Evolutionary conservation across 2,888 invertebrate genomes (phyloP).

Genomic region (Chymomyza fuscimana): DNA sequence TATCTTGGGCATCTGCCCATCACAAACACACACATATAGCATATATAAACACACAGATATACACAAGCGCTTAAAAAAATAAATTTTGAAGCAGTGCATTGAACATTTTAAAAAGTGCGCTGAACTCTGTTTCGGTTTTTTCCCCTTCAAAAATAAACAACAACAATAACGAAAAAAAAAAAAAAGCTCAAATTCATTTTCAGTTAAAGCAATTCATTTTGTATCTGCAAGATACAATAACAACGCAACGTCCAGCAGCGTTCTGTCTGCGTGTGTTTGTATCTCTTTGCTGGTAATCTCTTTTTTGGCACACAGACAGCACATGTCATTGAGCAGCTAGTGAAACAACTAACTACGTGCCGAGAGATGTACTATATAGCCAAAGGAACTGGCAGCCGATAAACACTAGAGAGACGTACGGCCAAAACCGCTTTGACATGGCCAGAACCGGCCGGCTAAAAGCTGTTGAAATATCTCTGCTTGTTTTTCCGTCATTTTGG

Average conservation of each 20-base stretch:
- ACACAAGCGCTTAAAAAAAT: constrained; percentile 14
- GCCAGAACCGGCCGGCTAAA: constrained; percentile 28
- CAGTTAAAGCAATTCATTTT: constrained; percentile 43
- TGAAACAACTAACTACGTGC: constrained; percentile 57
- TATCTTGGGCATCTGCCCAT: constrained; percentile 30
- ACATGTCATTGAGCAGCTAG: constrained; percentile 65
- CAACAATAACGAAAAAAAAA: no score
- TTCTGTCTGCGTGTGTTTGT: constrained; percentile 12
- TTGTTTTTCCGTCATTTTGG: constrained; percentile 70
- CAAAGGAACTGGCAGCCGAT: constrained; percentile 35
- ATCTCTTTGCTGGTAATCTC: constrained; percentile 6
- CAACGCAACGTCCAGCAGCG: constrained; percentile 52
- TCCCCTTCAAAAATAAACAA: neutral
- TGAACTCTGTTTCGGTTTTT: constrained; percentile 52
- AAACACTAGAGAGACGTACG: constrained; percentile 35
- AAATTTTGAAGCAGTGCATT: constrained; percentile 43
- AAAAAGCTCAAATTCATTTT: constrained; percentile 27
- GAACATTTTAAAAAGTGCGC: constrained; percentile 63
- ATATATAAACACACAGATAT: neutral
- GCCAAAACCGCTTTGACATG: neutral
- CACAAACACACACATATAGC: no score
- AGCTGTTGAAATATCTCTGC: constrained; percentile 65
- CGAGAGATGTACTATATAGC: constrained; percentile 21
- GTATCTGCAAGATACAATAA: constrained; percentile 57
- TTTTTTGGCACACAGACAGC: constrained; percentile 63